These are phyloP conservation scores for Tetanocera ferruginea DNA, from an alignment of 2,888 invertebrate species.

Conservation along the genomic window DNA sequence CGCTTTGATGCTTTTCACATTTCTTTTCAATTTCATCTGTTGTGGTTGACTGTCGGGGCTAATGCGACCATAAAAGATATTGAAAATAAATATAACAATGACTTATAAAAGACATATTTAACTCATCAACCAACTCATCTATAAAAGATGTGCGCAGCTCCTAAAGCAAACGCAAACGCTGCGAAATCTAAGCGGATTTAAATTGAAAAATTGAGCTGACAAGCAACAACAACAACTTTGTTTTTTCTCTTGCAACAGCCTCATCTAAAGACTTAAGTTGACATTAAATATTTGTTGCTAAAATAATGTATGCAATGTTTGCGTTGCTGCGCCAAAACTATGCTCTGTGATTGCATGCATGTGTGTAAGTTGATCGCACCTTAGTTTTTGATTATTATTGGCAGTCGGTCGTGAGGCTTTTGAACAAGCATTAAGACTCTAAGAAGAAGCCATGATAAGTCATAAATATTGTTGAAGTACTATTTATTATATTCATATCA, in stretches of 20 bases:
- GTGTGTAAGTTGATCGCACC: neutral
- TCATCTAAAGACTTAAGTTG: neutral
- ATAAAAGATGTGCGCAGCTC: neutral
- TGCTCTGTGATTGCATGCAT: neutral
- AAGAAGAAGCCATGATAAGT: no score
- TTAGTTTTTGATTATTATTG: neutral
- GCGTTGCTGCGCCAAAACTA: no score
- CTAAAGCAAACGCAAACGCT: neutral
- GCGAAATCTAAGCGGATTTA: neutral
- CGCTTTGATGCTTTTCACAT: slow-evolving; percentile 23
- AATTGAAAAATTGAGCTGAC: neutral
- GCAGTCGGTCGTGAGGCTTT: neutral
- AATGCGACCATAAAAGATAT: neutral
- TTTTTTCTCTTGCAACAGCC: neutral
- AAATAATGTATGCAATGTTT: neutral
- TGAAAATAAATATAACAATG: neutral
- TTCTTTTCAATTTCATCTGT: slow-evolving; percentile 20
- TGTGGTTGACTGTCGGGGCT: neutral
- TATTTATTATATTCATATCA: no score
- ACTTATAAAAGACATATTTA: neutral
- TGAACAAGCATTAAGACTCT: no score
- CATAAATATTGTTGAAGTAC: no score
- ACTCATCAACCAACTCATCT: neutral
- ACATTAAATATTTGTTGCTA: neutral
- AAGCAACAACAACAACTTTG: no score